Evolutionary conservation across 2,888 invertebrate species (phyloP).

Genomic region (Meta bourneti): DNA sequence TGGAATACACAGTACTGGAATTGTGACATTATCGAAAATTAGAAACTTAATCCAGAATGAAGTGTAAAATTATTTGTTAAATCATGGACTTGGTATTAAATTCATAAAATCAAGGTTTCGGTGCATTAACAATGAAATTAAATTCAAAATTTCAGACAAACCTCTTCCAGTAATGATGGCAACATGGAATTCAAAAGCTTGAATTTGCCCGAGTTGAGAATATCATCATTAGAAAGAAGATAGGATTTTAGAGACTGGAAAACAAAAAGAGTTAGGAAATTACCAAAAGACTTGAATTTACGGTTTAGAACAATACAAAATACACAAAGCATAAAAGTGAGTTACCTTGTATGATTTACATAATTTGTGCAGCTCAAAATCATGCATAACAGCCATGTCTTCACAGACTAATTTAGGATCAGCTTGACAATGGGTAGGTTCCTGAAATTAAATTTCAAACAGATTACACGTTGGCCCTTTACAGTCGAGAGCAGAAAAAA

Average conservation of each 20-base stretch:
- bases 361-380: constrained; percentile 93
- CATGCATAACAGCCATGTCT: constrained; percentile 92
- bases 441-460: constrained; percentile 78
- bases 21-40: no score
- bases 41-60: no score
- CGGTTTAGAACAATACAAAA: background rate
- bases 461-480: background rate
- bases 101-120: no score
- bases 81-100: no score
- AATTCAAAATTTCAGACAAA: constrained; percentile 70
- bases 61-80: no score
- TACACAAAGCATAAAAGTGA: background rate
- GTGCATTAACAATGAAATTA: no score
- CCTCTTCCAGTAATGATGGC: constrained; percentile 85
- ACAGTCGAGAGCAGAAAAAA: background rate
- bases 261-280: background rate
- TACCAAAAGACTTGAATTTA: background rate
- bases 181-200: constrained; percentile 88
- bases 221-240: constrained; percentile 83
- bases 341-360: constrained; percentile 86
- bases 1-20: no score
- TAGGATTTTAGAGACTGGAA: constrained; percentile 75
- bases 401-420: constrained; percentile 86
- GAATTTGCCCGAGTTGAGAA: constrained; percentile 94
- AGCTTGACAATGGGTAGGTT: constrained; percentile 81